These are phyloP conservation scores for Ormyrus thymus DNA, from an alignment of 2,888 invertebrate genomes.

Conservation along the genomic window DNA sequence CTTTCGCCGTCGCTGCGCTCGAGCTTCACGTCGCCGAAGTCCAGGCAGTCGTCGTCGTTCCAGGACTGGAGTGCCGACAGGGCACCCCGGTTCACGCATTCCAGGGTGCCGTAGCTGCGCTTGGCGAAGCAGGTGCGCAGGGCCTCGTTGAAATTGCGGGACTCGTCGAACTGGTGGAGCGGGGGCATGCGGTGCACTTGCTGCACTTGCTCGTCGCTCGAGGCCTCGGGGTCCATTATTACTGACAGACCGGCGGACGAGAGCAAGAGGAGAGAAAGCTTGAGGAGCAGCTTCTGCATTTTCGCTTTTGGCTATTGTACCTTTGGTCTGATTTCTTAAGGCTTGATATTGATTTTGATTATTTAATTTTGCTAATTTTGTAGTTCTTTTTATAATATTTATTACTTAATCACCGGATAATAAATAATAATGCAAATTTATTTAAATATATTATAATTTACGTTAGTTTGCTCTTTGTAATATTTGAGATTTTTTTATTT, in stretches of 20 bases:
- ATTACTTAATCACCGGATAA: too few species aligned
- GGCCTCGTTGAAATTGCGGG: conserved; percentile 63
- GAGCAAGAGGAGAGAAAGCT: conserved; percentile 59
- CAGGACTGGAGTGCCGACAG: conserved; percentile 80
- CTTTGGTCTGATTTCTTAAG: background rate
- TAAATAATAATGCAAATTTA: too few species aligned
- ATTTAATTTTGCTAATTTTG: background rate
- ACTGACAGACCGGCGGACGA: conserved; percentile 66
- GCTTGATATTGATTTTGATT: background rate
- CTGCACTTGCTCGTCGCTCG: background rate
- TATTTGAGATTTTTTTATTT: too few species aligned
- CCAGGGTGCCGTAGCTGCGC: conserved; percentile 66
- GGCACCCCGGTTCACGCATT: conserved; percentile 84
- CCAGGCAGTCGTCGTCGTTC: conserved; percentile 82
- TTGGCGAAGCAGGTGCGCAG: conserved; percentile 66
- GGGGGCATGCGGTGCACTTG: conserved; percentile 19
- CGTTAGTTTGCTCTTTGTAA: too few species aligned
- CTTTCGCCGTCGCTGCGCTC: conserved; percentile 80
- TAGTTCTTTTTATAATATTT: background rate
- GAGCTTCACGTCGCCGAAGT: conserved; percentile 80
- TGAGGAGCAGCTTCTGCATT: conserved; percentile 35
- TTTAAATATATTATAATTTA: too few species aligned
- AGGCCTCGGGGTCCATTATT: conserved; percentile 64
- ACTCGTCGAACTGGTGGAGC: conserved; percentile 59
- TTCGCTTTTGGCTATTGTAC: background rate